These are phyloP conservation scores for Epirrhoe alternata DNA, from an alignment of 2,888 invertebrate species.

Conservation along the genomic window DNA sequence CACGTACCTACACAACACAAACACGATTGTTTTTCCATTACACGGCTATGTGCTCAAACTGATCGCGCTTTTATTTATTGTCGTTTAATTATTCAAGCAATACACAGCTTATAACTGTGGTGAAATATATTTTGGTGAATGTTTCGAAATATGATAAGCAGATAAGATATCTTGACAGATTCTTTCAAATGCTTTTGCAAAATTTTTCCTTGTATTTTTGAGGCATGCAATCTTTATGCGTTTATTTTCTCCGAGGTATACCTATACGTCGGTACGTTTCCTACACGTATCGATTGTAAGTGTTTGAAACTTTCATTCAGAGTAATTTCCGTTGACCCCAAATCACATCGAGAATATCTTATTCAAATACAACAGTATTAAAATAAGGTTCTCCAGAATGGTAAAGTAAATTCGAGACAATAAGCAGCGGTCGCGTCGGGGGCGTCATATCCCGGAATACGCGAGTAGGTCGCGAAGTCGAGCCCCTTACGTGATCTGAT, in stretches of 20 bases:
- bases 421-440: constrained; percentile 67
- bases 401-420: constrained; percentile 50
- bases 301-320: not conserved
- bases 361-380: constrained; percentile 10
- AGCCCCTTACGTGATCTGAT: constrained; percentile 60
- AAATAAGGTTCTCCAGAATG: constrained; percentile 13
- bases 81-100: constrained; percentile 23
- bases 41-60: constrained; percentile 38
- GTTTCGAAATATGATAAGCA: not conserved
- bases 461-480: constrained; percentile 68
- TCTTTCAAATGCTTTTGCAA: not conserved
- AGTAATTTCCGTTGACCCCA: not conserved
- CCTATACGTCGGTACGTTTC: no score
- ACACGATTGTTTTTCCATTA: constrained; percentile 54
- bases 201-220: not conserved
- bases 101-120: constrained; percentile 8
- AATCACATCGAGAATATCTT: not conserved
- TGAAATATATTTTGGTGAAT: not conserved
- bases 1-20: constrained; percentile 42
- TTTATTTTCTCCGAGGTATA: no score
- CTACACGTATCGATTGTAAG: not conserved
- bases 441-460: constrained; percentile 75
- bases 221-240: no score
- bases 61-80: constrained; percentile 33
- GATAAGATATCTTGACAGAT: not conserved